Percentiles rank a stretch among this genome's conserved stretches.
Evolutionary conservation across 2,888 invertebrate species (phyloP).

Genomic region (Lasioglossum villosulum): DNA sequence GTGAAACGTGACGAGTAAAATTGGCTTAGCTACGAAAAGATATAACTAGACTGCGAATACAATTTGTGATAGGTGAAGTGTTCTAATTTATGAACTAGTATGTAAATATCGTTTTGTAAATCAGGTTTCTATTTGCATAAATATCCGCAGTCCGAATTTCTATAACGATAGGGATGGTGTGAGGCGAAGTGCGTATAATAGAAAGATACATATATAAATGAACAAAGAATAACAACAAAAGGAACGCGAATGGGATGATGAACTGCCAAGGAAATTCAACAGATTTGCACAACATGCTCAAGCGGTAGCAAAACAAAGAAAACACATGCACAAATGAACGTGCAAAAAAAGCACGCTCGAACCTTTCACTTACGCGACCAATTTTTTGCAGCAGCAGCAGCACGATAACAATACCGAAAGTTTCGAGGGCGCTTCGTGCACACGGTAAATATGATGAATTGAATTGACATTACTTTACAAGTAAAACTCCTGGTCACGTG

Average conservation of each 20-base stretch:
- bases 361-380: not conserved
- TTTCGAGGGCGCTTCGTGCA: conserved; percentile 33
- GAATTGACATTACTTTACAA: conserved; percentile 50
- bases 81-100: not conserved
- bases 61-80: not conserved
- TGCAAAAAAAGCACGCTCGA: conserved; percentile 40
- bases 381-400: not conserved
- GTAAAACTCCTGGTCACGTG: conserved; percentile 51
- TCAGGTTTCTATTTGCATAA: not conserved
- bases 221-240: conserved; percentile 19
- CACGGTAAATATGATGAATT: conserved; percentile 29
- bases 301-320: conserved; percentile 46
- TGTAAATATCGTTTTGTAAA: not conserved
- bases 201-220: conserved; percentile 26
- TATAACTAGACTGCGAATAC: not conserved
- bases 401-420: not conserved
- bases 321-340: conserved; percentile 63
- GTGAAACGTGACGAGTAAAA: not conserved
- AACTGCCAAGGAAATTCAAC: conserved; percentile 29
- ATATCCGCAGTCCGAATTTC: not conserved
- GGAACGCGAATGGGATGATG: conserved; percentile 50
- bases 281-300: conserved; percentile 68
- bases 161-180: conserved; percentile 18
- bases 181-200: conserved; percentile 38
- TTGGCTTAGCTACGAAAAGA: not conserved